These are phyloP conservation scores for Pycnonotus jocosus DNA, from an alignment of 2,113 vertebrate species.

Conservation along the genomic window DNA sequence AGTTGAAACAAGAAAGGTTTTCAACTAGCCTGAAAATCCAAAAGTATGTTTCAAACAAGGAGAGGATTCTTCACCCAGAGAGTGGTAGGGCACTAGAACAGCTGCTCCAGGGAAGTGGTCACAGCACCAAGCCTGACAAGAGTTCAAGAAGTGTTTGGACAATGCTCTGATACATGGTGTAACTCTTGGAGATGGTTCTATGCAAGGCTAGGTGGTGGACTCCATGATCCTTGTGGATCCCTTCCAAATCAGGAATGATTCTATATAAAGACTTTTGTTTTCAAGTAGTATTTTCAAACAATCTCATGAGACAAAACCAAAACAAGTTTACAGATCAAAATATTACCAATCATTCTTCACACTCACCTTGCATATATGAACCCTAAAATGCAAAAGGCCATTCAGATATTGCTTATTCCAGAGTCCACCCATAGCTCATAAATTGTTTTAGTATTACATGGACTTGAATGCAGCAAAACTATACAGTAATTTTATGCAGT, in stretches of 20 bases:
- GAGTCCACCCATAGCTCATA: not conserved
- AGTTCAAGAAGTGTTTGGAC: not conserved
- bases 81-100: not conserved
- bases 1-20: not conserved
- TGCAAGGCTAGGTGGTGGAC: not conserved
- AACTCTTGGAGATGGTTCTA: no score
- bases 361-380: not conserved
- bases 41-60: not conserved
- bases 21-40: not conserved
- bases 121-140: not conserved
- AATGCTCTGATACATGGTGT: not conserved
- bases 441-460: not conserved
- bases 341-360: not conserved
- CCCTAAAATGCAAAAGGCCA: not conserved
- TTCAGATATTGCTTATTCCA: not conserved
- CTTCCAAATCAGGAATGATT: not conserved
- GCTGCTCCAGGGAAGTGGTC: not conserved
- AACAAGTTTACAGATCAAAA: not conserved
- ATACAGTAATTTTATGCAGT: not conserved
- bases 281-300: not conserved
- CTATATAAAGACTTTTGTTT: not conserved
- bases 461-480: not conserved
- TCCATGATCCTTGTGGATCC: not conserved
- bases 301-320: not conserved
- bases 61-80: not conserved